Evolutionary conservation across 2,113 vertebrate species (phyloP), one percentile per base, ranked within the genome.

Genomic region (Notothenia coriiceps): DNA sequence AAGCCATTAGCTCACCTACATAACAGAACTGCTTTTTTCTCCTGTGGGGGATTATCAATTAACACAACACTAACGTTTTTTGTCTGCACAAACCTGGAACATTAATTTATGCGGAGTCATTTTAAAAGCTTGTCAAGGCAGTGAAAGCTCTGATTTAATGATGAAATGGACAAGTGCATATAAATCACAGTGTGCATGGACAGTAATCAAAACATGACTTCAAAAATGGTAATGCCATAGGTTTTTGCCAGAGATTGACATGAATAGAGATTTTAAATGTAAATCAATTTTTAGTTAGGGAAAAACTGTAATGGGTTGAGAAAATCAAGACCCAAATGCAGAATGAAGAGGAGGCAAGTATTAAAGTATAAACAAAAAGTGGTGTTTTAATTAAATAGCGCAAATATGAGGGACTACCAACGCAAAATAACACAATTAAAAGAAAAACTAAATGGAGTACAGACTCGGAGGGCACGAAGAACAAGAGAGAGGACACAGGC

Each of bases 31-130:
- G 20, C n/a, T 15, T 60, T 49, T 9, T 12, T 62, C 5, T 75
- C 6, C 29, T 49, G 14, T 64, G 43, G 50, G 73, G 17, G 63
- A 66, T 60, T 50, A 43, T 73, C 35, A 40, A 20, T 40, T 70
- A 81, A 50, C 71, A 70, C 57, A 52, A 62, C 59, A 55, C 14
- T 11, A 56, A 44, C 40, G 17, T 65, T 73, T 68, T 33, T 74
- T 51, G 22, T 51, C 43, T 18, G 35, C 47, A 59, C 25, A 71
- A 66, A 80, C 51, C 63, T 69, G 35, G 14, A 72, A 51, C 56
- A 14, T 61, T 54, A 5, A 75, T 60, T 49, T 22, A 12, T 60
- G 63, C 12, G 35, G 22, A 59, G 46, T 79, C n/a, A 2, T 22
- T 64, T 59, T 12, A 25, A 22, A 33, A 63, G 6, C 5, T 52